Evolutionary conservation across 2,888 invertebrate genomes (phyloP).

Genomic region (Calameuta idolon): DNA sequence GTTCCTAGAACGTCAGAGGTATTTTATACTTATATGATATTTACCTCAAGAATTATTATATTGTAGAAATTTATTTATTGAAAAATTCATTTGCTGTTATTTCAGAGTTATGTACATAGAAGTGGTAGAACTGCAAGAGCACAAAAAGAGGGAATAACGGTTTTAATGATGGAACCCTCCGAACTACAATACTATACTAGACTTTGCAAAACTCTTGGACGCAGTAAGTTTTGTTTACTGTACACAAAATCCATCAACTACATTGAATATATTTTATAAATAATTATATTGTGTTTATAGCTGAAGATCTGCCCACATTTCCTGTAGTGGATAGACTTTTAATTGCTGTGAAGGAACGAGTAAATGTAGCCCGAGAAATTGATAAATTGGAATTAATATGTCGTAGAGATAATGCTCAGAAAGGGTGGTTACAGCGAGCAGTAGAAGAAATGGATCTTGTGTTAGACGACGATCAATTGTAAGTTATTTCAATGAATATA

Average conservation of each 20-base stretch:
- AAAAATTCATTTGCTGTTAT: constrained; percentile 11
- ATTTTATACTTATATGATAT: constrained; percentile 17
- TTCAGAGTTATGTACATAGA: constrained; percentile 91
- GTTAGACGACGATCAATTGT: constrained; percentile 78
- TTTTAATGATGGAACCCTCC: constrained; percentile 90
- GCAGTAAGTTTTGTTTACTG: constrained; percentile 72
- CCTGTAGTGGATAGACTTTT: constrained; percentile 78
- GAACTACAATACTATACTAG: constrained; percentile 85
- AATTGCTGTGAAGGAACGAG: constrained; percentile 76
- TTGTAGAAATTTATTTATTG: background rate
- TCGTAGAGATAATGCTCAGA: constrained; percentile 75
- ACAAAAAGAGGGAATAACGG: constrained; percentile 87
- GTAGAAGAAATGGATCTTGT: constrained; percentile 94
- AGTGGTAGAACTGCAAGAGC: constrained; percentile 97
- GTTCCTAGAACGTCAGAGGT: constrained; percentile 94
- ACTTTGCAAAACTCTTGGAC: constrained; percentile 85
- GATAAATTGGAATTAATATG: constrained; percentile 80
- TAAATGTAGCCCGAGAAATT: constrained; percentile 82
- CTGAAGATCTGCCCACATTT: constrained; percentile 85
- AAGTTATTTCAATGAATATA: constrained; percentile 22
- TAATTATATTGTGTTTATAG: constrained; percentile 67
- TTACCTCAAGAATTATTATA: constrained; percentile 1
- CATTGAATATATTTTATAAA: background rate
- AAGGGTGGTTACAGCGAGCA: constrained; percentile 88
- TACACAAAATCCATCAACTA: background rate